phyloP scores from a whole-genome alignment of 2,113 vertebrate genomes.

The Phrynosoma blainvillii region DNA sequence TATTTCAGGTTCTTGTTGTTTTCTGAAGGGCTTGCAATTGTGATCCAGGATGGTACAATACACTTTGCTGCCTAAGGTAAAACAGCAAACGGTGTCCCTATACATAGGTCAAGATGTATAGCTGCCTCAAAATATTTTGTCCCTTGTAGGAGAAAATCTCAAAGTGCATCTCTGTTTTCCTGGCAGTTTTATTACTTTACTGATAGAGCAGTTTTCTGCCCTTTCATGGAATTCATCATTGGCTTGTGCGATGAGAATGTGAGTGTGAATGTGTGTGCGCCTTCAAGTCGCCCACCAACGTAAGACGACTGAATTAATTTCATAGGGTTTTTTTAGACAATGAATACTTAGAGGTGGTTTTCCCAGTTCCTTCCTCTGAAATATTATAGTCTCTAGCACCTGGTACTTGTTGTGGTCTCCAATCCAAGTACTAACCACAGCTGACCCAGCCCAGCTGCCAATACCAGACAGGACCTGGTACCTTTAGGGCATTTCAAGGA shows the following conservation, averaged over 20 bases:
- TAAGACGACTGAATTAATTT: too few relatives aligned
- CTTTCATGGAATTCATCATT: neutral
- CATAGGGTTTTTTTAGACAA: too few relatives aligned
- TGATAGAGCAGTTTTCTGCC: neutral
- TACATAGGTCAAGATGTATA: neutral
- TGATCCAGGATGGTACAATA: neutral
- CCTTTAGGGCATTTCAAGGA: too few relatives aligned
- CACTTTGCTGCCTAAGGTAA: neutral
- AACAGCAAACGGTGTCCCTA: neutral
- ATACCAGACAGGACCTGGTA: too few relatives aligned
- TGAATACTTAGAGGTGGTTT: too few relatives aligned
- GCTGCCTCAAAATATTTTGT: neutral
- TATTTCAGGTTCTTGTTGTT: neutral
- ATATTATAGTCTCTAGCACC: too few relatives aligned
- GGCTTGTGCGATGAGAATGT: neutral
- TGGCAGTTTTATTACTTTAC: neutral
- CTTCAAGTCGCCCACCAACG: too few relatives aligned
- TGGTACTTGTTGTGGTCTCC: too few relatives aligned
- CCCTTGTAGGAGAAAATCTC: neutral
- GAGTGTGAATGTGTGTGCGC: too few relatives aligned
- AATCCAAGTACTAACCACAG: too few relatives aligned
- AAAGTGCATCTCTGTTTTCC: neutral
- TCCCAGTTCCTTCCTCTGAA: too few relatives aligned
- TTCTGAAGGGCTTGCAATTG: neutral
- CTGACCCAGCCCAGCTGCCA: too few relatives aligned